Percentiles rank a stretch among this genome's conserved stretches.
phyloP scores from a whole-genome alignment of 2,113 vertebrate species.

The Coptodon rendalli region DNA sequence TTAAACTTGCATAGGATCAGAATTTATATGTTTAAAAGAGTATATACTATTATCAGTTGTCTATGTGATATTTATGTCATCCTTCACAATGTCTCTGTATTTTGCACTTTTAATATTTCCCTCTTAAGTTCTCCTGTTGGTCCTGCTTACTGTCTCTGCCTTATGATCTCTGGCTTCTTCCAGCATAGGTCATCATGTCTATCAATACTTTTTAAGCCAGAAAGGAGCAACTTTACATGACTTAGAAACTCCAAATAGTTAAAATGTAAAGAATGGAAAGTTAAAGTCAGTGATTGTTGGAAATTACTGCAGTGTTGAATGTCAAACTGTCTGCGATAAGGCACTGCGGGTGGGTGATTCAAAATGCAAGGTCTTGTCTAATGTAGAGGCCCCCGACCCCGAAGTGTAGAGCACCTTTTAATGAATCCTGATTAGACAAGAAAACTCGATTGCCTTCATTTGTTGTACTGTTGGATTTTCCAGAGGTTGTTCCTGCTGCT shows the following conservation, averaged over 20 bases:
- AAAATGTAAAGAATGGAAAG: not conserved
- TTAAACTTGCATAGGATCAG: not conserved
- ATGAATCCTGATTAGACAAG: not conserved
- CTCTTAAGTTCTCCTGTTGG: not conserved
- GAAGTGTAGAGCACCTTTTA: not conserved
- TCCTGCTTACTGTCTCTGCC: not conserved
- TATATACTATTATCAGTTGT: not conserved
- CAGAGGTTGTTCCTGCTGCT: not conserved
- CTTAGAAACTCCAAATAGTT: not conserved
- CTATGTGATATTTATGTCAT: not conserved
- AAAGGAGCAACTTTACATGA: not conserved
- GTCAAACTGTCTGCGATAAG: not conserved
- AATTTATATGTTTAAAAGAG: not conserved
- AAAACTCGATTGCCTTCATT: not conserved
- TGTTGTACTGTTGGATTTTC: not conserved
- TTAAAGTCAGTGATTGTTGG: not conserved
- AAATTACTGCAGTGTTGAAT: not conserved
- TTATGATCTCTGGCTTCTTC: not conserved
- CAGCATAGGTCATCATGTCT: not conserved
- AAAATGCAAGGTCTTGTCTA: not conserved
- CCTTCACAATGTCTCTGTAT: not conserved
- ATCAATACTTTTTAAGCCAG: not conserved
- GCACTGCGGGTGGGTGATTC: not conserved
- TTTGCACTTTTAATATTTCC: not conserved
- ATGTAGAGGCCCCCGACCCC: not conserved